A percentile compares a stretch with the other conserved stretches of the same genome.
Evolutionary conservation across 2,797 vertebrate genomes (phyloP).

Genomic region (Cossypha dichroa): DNA sequence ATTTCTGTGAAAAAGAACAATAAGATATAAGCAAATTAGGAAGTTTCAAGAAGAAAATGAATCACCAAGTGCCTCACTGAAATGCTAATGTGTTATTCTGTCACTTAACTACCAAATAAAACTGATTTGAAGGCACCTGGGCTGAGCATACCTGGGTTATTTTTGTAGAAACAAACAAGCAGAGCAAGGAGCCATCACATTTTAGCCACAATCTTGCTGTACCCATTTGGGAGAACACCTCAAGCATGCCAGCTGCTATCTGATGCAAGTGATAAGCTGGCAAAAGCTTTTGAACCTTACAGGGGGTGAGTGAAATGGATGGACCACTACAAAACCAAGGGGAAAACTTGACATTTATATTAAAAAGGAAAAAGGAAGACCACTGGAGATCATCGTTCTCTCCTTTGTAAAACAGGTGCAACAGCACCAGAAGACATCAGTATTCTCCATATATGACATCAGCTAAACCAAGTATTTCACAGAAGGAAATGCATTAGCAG

Average conservation of each 20-base stretch:
- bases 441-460: not conserved
- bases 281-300: constrained; percentile 15
- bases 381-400: not conserved
- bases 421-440: not conserved
- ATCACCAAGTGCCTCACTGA: not conserved
- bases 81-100: not conserved
- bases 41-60: not conserved
- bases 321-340: not conserved
- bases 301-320: not conserved
- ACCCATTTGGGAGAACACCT: not conserved
- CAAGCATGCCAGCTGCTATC: not conserved
- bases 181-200: not conserved
- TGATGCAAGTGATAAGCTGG: not conserved
- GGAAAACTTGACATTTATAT: not conserved
- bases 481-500: not conserved
- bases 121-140: not conserved
- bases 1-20: not conserved
- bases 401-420: not conserved
- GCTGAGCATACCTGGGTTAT: not conserved
- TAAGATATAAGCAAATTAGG: not conserved
- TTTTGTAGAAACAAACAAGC: not conserved
- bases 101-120: not conserved
- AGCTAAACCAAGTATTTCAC: not conserved
- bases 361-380: not conserved
- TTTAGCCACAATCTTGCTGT: not conserved